Base-by-base conservation (phyloP, 2,888 invertebrate genomes). In the Lasioglossum malachurum region DNA sequence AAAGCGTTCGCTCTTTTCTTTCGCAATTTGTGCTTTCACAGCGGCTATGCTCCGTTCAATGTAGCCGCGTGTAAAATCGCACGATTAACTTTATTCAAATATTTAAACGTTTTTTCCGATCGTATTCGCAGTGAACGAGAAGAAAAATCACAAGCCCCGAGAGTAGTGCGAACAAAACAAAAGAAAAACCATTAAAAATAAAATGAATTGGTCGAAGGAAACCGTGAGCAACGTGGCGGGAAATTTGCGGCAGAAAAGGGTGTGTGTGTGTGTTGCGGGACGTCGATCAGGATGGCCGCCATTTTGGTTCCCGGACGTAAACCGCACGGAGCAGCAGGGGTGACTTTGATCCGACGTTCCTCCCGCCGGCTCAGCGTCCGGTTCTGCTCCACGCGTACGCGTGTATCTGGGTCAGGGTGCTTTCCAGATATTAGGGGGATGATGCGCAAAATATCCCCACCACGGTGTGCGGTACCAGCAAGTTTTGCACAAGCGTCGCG, bases 401-500 rank as follows among this genome's bases (percentile, higher is more conserved):
- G 88, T 82, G 86, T 89, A 94, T 93, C 91, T 94, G 90, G 94
- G 94, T 94, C 94, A 94, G 93, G 93, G 93, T 94, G 93, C 92
- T 93, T 92, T 92, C 90, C 92, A 91, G 94, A 94, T 94, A 94
- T 94, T 93, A 94, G 94, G 93, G 93, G 93, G 93, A 94, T 94
- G 94, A 94, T 94, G 94, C 94, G 94, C 94, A 94, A 94, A 94
- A 94, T 94, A 94, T 94, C 94, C 94, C 94, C 94, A 93, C 94
- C 89, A 92, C 89, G 67, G 49, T 10, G 75, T 83, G 57, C 87
- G 77, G 82, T 89, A 87, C 85, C 75, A 75, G 87, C 73, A 80
- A 88, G 78, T 83, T 89, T 89, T 89, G 67, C 89, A 81, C 80
- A 87, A 85, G 86, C 78, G 72, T 46, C 16, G 41, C 23, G 49